Base-by-base conservation (phyloP, 2,797 vertebrate species). In the Silurus lanzhouensis region DNA sequence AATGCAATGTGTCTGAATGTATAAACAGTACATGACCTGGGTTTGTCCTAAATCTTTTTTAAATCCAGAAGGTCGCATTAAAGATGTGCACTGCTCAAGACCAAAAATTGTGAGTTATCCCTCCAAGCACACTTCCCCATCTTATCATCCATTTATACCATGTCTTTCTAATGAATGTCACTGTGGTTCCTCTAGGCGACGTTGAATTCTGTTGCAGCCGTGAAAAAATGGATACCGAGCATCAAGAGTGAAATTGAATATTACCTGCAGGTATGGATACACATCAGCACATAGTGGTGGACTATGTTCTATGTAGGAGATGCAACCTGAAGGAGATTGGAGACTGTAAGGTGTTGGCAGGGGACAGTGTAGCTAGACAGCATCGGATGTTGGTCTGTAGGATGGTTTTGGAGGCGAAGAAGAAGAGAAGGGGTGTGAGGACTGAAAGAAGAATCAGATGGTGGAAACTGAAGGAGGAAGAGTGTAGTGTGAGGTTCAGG, bases 211-310 rank as follows among this genome's bases (percentile, higher is more conserved):
- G 89, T 92, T 4, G 85, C 93, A 27, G 93, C 92, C 27, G 93
- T 96, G 80, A 96, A 93, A 84, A 96, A 94, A 85, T 96, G 96
- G 95, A 95, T 96, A 44, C 95, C 95, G 61, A 94, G 93, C 91
- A 96, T 96, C 90, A 96, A 95, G 90, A 94, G 88, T 48, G 95
- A 96, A 83, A 95, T 96, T 0, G 95, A 96, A 84, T 96, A 95
- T 88, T 96, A 93, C 81, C 87, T 96, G 79, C 95, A 96, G 93
- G 96, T 96, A 85, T 48, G 38, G 14, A 44, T 64, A 52, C 22
- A 3, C 10, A n/a, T 9, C 48, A 74, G 58, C 60, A 70, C 1
- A 63, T 52, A 52, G 10, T 52, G 10, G 48, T 52, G 48, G 38
- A 38, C 38, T 38, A 38, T 38, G 38, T 38, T 38, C 38, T 38